These are phyloP conservation scores for Pterocles burchelli DNA, from an alignment of 2,113 vertebrate genomes.

Conservation along the genomic window DNA sequence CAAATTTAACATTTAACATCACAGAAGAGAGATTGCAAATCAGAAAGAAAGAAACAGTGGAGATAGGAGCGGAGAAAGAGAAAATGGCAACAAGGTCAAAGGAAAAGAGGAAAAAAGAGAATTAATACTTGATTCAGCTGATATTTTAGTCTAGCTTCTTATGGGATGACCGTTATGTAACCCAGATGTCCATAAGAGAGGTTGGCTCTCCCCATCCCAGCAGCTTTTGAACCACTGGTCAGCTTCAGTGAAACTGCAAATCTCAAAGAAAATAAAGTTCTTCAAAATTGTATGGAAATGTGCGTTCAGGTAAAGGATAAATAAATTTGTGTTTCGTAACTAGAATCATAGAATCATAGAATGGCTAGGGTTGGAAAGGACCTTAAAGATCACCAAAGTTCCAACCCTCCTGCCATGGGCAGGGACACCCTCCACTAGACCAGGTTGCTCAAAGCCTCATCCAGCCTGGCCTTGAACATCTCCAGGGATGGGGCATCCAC, in stretches of 20 bases:
- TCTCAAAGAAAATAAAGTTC: not conserved
- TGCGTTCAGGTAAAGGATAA: not conserved
- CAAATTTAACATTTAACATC: not conserved
- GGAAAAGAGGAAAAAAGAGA: not conserved
- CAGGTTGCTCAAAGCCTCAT: too few relatives aligned
- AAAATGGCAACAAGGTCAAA: not conserved
- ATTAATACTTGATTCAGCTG: not conserved
- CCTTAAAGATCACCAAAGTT: too few relatives aligned
- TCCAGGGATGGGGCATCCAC: too few relatives aligned
- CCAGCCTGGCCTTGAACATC: too few relatives aligned
- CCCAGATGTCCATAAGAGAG: not conserved
- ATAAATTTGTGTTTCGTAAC: not conserved
- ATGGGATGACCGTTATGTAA: not conserved
- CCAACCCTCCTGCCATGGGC: too few relatives aligned
- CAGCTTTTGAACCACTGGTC: not conserved
- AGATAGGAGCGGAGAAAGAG: not conserved
- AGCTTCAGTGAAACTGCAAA: not conserved
- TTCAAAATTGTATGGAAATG: not conserved
- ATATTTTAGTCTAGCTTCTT: not conserved
- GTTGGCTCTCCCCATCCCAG: not conserved
- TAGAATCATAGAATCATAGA: not conserved
- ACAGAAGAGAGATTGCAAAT: not conserved
- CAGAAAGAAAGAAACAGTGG: not conserved
- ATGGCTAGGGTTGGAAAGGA: too few relatives aligned
- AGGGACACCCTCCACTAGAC: too few relatives aligned